Base-by-base conservation (phyloP, 2,888 invertebrate species). In the Amiota minor region DNA sequence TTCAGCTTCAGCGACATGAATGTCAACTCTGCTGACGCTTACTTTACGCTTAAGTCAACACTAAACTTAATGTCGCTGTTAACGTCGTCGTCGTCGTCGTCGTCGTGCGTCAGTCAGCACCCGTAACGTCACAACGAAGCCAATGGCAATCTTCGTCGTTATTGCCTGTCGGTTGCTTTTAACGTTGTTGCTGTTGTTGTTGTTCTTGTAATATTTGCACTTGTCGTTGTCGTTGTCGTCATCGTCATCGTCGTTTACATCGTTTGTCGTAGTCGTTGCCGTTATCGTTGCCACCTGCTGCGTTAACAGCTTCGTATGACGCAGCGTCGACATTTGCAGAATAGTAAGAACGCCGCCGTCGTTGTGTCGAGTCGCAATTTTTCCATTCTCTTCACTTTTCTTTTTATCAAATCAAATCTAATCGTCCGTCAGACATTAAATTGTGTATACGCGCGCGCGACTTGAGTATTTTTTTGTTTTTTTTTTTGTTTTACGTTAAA, bases 281-380 rank as follows among this genome's bases (percentile, higher is more conserved):
- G 45, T 14, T n/a, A 45, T 12, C 69, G 53, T n/a, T 46, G 55
- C 46, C n/a, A 20, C 12, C 56, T 46, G 55, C 46, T 50, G 53
- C 53, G 53, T 50, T 50, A 35, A 53, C 47, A 68, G 50, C 71
- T 20, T 18, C 56, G 71, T n/a, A 50, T 50, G 53, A n/a, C 53
- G 35, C 16, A 18, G 16, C 56, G 9, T 18, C 56, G 16, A 8
- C 18, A 18, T n/a, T 50, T 50, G 53, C 16, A 18, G 55, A 50
- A 74, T 81, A 80, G 80, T 81, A 81, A 77, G 78, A 78, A 76
- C 82, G 83, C 81, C 78, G 82, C 83, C 77, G 82, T 83, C 79
- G 80, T 82, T 82, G 85, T 83, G 84, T 81, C 82, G 79, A 82
- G 79, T 80, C 79, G 80, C 79, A 80, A 67, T 8, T 10, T 14